phyloP scores from a whole-genome alignment of 2,797 vertebrate genomes.

The Lemur catta region DNA sequence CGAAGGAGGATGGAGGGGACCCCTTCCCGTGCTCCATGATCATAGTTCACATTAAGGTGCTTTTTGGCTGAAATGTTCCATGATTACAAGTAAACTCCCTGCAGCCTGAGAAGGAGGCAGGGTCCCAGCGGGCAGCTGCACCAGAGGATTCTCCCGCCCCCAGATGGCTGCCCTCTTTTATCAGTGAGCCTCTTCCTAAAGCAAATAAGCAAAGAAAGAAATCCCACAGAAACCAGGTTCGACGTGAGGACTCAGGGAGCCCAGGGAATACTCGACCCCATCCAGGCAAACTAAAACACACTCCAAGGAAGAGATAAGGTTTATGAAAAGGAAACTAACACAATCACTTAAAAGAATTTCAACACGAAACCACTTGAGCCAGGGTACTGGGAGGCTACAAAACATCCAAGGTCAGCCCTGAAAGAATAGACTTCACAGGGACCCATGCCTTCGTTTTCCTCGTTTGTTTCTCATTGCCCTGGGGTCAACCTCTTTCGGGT shows the following conservation, averaged over 20 bases:
- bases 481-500: background rate
- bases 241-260: slow-evolving; percentile 53
- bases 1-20: background rate
- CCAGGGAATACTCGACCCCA: background rate
- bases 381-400: background rate
- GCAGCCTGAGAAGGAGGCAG: background rate
- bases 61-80: background rate
- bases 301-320: slow-evolving; percentile 76
- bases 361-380: slow-evolving; percentile 1
- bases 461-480: slow-evolving; percentile 55
- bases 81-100: background rate
- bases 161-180: slow-evolving; percentile 37
- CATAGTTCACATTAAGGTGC: background rate
- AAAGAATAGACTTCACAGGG: slow-evolving; percentile 13
- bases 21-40: too few relatives aligned
- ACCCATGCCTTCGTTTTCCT: slow-evolving; percentile 1
- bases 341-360: slow-evolving; percentile 73
- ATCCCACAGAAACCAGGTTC: slow-evolving; percentile 68
- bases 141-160: background rate
- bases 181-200: slow-evolving; percentile 64
- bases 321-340: slow-evolving; percentile 70
- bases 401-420: background rate
- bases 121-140: background rate
- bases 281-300: slow-evolving; percentile 71
- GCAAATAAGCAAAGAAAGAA: slow-evolving; percentile 73